phyloP scores from a whole-genome alignment of 2,888 invertebrate species.

The Drosophila lacicola region DNA sequence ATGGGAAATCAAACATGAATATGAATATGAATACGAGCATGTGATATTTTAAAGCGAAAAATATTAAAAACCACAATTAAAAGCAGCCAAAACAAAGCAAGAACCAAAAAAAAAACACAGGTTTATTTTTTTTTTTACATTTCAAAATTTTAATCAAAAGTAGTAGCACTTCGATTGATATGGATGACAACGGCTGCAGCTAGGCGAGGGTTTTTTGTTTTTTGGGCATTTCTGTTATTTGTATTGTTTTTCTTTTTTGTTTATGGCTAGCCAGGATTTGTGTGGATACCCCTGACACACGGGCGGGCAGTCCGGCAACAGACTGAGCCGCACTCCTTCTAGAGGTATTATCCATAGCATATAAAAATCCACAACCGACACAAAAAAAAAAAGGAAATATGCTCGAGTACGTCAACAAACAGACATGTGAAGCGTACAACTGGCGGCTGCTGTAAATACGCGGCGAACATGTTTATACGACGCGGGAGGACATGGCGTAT shows the following conservation, averaged over 20 bases:
- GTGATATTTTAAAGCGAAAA: slow-evolving; percentile 22
- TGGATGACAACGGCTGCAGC: slow-evolving; percentile 49
- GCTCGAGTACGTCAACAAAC: slow-evolving; percentile 25
- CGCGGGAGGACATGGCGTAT: slow-evolving; percentile 48
- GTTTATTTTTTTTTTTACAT: slow-evolving; percentile 20
- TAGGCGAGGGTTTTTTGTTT: slow-evolving; percentile 27
- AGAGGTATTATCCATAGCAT: neutral
- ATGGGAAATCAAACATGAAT: slow-evolving; percentile 55
- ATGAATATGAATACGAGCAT: slow-evolving; percentile 39
- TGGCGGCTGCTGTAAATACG: slow-evolving; percentile 33
- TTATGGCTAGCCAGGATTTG: slow-evolving; percentile 32
- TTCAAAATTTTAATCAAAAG: slow-evolving; percentile 81
- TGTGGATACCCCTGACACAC: slow-evolving; percentile 23
- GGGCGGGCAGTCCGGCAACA: slow-evolving; percentile 12
- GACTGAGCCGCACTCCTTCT: neutral
- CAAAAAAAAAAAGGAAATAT: slow-evolving; percentile 2
- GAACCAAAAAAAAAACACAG: slow-evolving; percentile 11
- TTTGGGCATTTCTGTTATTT: slow-evolving; percentile 7
- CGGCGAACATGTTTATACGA: neutral
- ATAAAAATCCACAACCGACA: neutral
- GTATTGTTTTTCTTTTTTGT: slow-evolving; percentile 7
- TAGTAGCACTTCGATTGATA: slow-evolving; percentile 83
- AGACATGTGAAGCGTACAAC: slow-evolving; percentile 37
- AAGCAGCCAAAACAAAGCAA: slow-evolving; percentile 39
- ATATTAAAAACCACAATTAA: slow-evolving; percentile 80